phyloP scores from a whole-genome alignment of 2,113 vertebrate species.

The Brachyistius frenatus region DNA sequence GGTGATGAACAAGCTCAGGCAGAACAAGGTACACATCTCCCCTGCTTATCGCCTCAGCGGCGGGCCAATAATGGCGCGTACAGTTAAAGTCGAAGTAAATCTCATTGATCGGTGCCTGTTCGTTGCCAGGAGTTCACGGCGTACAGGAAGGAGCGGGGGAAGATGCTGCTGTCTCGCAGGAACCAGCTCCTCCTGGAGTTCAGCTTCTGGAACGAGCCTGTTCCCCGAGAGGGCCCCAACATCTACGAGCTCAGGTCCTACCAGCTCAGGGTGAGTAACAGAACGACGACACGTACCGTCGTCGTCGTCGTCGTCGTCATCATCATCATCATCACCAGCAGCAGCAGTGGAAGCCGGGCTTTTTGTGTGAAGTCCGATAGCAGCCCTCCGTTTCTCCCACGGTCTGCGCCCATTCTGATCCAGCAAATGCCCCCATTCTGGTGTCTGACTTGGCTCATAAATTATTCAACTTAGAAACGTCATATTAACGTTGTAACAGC shows the following conservation, averaged over 20 bases:
- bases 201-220: constrained; percentile 97
- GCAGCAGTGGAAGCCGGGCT: neutral
- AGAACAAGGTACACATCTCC: constrained; percentile 87
- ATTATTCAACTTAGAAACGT: neutral
- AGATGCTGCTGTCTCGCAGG: constrained; percentile 94
- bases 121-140: constrained; percentile 88
- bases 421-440: neutral
- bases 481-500: neutral
- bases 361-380: neutral
- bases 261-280: constrained; percentile 90
- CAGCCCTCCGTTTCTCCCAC: neutral
- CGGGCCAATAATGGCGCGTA: neutral
- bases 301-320: too few relatives aligned
- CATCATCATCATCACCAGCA: neutral
- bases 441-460: neutral
- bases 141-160: constrained; percentile 91
- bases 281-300: neutral
- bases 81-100: neutral
- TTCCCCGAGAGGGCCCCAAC: constrained; percentile 91
- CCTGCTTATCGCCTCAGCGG: neutral
- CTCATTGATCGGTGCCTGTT: constrained; percentile 34
- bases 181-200: constrained; percentile 96
- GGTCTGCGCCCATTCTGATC: neutral
- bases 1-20: constrained; percentile 94
- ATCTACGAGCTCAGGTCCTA: constrained; percentile 96